phyloP scores from a whole-genome alignment of 2,888 invertebrate species.

The Xestia c-nigrum region DNA sequence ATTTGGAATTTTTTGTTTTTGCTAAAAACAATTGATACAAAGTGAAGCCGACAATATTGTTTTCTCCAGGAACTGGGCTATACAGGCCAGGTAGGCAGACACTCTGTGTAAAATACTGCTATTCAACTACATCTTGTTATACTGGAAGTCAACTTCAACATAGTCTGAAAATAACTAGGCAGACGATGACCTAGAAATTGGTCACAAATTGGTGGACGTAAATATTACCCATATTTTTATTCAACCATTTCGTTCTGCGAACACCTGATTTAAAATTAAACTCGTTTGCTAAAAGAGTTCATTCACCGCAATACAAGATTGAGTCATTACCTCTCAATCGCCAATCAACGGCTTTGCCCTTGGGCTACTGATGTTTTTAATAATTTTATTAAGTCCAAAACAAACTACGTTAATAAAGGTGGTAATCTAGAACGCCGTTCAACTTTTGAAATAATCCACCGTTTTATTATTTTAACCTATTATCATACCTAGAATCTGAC shows the following conservation, averaged over 20 bases:
- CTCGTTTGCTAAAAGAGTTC: slow-evolving; percentile 44
- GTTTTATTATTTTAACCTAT: neutral
- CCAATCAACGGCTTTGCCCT: slow-evolving; percentile 69
- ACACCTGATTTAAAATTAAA: slow-evolving; percentile 4
- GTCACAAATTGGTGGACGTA: too few species aligned
- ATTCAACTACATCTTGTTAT: neutral
- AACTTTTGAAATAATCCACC: neutral
- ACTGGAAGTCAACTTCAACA: neutral
- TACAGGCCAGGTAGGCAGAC: neutral
- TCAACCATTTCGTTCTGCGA: neutral
- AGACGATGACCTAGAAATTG: neutral
- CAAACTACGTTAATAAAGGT: slow-evolving; percentile 5
- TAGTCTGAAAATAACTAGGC: neutral
- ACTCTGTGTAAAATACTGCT: neutral
- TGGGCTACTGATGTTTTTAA: slow-evolving; percentile 63
- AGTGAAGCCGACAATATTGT: neutral
- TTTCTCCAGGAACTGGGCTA: neutral
- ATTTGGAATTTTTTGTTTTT: neutral
- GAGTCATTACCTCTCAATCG: slow-evolving; percentile 56
- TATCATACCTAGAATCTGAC: neutral
- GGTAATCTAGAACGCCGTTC: neutral
- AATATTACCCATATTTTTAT: neutral
- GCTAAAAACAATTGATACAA: neutral
- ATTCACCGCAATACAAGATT: slow-evolving; percentile 35
- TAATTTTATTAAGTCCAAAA: slow-evolving; percentile 28